These are phyloP conservation scores for Huso huso DNA, from an alignment of 2,797 vertebrate genomes.

Conservation along the genomic window DNA sequence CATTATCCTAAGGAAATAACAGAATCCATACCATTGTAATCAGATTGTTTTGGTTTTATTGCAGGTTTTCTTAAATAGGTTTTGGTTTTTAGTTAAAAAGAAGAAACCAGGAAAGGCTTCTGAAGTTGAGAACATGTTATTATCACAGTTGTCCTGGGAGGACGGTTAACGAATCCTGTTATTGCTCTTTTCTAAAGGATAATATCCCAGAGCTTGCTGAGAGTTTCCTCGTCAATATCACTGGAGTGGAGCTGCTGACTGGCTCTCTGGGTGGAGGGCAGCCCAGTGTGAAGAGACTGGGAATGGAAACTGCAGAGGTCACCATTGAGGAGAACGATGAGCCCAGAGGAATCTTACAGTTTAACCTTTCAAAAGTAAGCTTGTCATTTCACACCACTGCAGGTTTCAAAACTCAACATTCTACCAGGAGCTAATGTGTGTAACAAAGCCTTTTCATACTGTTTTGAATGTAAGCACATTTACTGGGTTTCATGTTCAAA, in stretches of 20 bases:
- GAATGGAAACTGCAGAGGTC: constrained; percentile 79
- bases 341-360: constrained; percentile 78
- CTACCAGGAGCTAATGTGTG: too few relatives aligned
- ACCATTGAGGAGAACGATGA: constrained; percentile 88
- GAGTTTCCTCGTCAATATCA: constrained; percentile 81
- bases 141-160: too few relatives aligned
- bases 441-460: too few relatives aligned
- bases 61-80: too few relatives aligned
- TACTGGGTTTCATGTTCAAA: not conserved
- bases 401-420: too few relatives aligned
- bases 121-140: too few relatives aligned
- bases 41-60: too few relatives aligned
- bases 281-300: constrained; percentile 69
- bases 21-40: too few relatives aligned
- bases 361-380: constrained; percentile 71
- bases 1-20: too few relatives aligned
- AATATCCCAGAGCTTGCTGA: constrained; percentile 81
- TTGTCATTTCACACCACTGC: not conserved
- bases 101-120: not conserved
- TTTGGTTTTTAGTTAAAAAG: too few relatives aligned
- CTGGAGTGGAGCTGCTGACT: constrained; percentile 60
- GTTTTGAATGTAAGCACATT: too few relatives aligned
- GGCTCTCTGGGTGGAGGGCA: constrained; percentile 52
- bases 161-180: too few relatives aligned
- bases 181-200: constrained; percentile 58